Base-by-base conservation (phyloP, 2,797 vertebrate species). In the Labroides dimidiatus region DNA sequence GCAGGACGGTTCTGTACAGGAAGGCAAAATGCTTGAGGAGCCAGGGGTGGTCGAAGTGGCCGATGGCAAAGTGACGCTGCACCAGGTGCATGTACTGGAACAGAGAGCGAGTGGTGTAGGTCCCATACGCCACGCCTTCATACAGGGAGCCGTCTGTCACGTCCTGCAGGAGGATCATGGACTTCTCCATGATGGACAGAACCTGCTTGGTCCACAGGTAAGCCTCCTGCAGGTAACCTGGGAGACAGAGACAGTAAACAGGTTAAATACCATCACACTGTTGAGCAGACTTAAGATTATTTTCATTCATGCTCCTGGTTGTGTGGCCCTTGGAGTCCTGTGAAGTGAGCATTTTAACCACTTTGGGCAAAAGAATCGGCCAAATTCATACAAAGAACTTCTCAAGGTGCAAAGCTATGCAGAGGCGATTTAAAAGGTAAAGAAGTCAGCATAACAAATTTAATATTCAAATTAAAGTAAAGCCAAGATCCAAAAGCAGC, bases 51-150 rank as follows among this genome's bases (percentile, higher is more conserved):
- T 89, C 85, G 19, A 99, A 99, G 92, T 99, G 98, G 83, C 95
- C 91, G 77, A 99, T 97, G 83, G 92, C 91, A 48, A 99, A 99
- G 89, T 99, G 97, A 24, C 97, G 95, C 88, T 99, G 97, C 47
- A 98, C 96, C 27, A 99, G 94, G 86, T 97, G 96, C 93, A 99
- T 94, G 82, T 99, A 99, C 82, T 99, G 98, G 84, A 99, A 99
- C 44, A 99, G 91, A 0, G 98, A 99, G 49, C 98, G 95, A 10
- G 97, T 99, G 44, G 96, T 98, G 78, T 99, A 99, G 27, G 96
- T 98, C 75, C 97, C 98, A 0, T 99, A 99, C 0, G 98, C 98
- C 52, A 99, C 98, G 0, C 98, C 98, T 91, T 99, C 98, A 7
- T 97, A 97, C 69, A 99, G 91, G 6, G 97, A 98, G 50, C 98